Percentiles rank a stretch among this genome's conserved stretches.
These are phyloP conservation scores for Barbus barbus DNA, from an alignment of 2,113 vertebrate genomes.

Conservation along the genomic window DNA sequence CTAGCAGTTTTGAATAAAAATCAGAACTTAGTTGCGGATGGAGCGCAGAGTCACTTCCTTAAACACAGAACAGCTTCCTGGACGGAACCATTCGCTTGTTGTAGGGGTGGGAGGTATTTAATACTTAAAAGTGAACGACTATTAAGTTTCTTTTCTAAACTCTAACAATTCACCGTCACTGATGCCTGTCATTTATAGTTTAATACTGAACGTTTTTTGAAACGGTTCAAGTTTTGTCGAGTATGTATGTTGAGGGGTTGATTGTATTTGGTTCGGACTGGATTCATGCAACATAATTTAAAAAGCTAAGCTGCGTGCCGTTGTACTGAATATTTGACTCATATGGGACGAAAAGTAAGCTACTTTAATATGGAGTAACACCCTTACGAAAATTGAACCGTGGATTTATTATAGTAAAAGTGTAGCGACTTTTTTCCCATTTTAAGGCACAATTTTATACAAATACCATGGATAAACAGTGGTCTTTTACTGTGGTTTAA, in stretches of 20 bases:
- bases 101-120: not conserved
- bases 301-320: not conserved
- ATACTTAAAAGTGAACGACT: not conserved
- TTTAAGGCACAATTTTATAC: too few relatives aligned
- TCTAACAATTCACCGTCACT: not conserved
- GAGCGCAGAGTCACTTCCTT: constrained; percentile 22
- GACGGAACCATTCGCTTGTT: not conserved
- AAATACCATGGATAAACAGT: too few relatives aligned
- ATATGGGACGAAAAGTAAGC: too few relatives aligned
- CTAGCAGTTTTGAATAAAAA: not conserved
- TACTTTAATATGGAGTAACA: too few relatives aligned
- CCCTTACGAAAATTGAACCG: too few relatives aligned
- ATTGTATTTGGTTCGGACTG: not conserved
- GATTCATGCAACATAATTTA: not conserved
- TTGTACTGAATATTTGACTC: too few relatives aligned
- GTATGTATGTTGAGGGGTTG: not conserved
- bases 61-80: constrained; percentile 17
- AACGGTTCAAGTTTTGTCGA: not conserved
- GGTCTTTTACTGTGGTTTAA: too few relatives aligned
- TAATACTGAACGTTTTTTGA: not conserved
- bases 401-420: too few relatives aligned
- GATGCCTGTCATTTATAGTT: not conserved
- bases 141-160: not conserved
- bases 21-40: not conserved
- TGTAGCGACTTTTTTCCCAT: too few relatives aligned